Evolutionary conservation across 2,113 vertebrate species (phyloP).

Genomic region (Rhizomys pruinosus): DNA sequence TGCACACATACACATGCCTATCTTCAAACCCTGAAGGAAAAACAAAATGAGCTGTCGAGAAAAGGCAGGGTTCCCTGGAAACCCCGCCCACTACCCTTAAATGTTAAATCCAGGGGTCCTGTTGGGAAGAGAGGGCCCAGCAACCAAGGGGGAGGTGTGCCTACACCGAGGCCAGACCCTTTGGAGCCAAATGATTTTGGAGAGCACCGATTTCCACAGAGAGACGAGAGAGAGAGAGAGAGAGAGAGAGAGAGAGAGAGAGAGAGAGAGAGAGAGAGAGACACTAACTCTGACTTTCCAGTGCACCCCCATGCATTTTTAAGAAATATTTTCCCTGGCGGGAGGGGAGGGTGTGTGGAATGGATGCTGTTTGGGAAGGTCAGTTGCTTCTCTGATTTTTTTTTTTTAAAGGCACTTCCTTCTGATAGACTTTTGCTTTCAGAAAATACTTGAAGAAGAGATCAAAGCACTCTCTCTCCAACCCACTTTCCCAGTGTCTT

Average conservation of each 20-base stretch:
- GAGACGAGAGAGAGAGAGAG: not conserved
- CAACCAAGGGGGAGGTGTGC: not conserved
- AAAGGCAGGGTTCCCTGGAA: not conserved
- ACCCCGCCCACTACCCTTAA: not conserved
- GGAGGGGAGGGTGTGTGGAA: conserved; percentile 64
- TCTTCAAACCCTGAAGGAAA: conserved; percentile 2
- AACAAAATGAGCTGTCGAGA: not conserved
- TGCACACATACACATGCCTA: not conserved
- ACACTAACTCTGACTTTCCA: no score
- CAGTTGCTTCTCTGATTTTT: conserved; percentile 84
- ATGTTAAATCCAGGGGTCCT: not conserved
- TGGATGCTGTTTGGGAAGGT: conserved; percentile 83
- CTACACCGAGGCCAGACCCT: not conserved
- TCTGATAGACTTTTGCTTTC: conserved; percentile 92
- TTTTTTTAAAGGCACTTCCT: conserved; percentile 85
- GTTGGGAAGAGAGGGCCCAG: not conserved
- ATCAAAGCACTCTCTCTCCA: conserved; percentile 93
- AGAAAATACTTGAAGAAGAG: conserved; percentile 91
- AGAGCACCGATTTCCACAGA: conserved; percentile 9
- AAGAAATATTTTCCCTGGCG: conserved; percentile 81
- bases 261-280: conserved; percentile 30
- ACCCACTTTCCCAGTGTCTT: conserved; percentile 89
- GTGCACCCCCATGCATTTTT: conserved; percentile 78
- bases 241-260: conserved; percentile 13
- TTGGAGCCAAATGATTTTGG: conserved; percentile 50